phyloP scores from a whole-genome alignment of 2,113 vertebrate species.

The Caretta caretta region DNA sequence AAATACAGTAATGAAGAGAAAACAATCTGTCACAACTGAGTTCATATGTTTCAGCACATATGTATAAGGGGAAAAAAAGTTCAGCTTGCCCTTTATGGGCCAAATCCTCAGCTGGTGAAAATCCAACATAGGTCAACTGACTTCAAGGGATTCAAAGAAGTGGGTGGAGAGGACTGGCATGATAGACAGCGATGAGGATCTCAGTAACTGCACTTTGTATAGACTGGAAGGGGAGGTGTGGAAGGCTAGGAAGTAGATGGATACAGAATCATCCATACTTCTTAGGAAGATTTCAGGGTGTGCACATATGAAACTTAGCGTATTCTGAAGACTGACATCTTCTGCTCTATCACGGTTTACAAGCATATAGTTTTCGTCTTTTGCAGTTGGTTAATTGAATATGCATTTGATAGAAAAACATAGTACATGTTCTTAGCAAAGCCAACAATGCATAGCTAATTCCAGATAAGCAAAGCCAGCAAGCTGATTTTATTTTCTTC shows the following conservation, averaged over 20 bases:
- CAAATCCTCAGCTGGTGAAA: not conserved
- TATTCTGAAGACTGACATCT: not conserved
- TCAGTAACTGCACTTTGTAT: not conserved
- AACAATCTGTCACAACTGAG: not conserved
- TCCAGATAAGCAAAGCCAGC: not conserved
- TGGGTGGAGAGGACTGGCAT: not conserved
- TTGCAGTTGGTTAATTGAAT: not conserved
- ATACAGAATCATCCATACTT: rapidly evolving
- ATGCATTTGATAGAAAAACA: not conserved
- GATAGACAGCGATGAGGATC: not conserved
- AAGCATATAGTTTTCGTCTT: not conserved
- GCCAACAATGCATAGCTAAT: not conserved
- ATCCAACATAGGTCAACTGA: rapidly evolving
- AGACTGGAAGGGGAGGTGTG: not conserved
- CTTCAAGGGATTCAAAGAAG: not conserved
- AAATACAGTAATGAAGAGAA: not conserved
- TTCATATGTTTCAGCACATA: not conserved
- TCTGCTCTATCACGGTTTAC: not conserved
- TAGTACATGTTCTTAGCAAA: not conserved
- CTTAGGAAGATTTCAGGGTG: not conserved
- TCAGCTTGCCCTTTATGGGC: not conserved
- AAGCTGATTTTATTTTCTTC: not conserved
- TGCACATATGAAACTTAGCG: not conserved
- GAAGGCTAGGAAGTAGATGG: not conserved
- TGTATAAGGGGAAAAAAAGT: not conserved